Conservation (phyloP, 2,888 invertebrate species). For the Arrhopalites spinosus region DNA sequence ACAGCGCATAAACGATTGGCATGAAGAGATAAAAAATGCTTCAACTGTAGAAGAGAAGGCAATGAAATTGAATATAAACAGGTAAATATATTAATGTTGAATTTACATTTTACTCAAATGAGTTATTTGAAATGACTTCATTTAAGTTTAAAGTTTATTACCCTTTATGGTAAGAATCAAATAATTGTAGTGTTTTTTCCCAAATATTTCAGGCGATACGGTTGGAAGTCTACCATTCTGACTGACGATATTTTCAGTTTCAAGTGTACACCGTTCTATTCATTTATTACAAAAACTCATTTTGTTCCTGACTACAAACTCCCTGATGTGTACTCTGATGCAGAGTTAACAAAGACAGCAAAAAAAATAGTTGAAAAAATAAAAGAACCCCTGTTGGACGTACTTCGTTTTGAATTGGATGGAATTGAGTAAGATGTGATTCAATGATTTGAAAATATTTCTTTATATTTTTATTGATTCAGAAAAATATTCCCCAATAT, state of each 20-base stretch:
- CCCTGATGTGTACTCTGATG: conserved; percentile 66
- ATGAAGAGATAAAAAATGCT: conserved; percentile 68
- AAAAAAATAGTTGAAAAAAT: conserved; percentile 62
- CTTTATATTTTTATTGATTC: not conserved
- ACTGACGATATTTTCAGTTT: conserved; percentile 69
- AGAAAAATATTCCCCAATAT: too few species aligned
- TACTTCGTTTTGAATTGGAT: conserved; percentile 67
- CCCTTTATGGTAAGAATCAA: too few species aligned
- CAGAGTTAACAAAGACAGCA: conserved; percentile 60
- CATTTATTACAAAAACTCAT: conserved; percentile 79
- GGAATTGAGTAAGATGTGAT: conserved; percentile 63
- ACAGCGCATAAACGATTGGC: conserved; percentile 62
- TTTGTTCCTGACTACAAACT: conserved; percentile 65
- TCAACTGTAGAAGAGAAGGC: conserved; percentile 83
- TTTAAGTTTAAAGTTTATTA: too few species aligned
- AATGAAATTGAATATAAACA: conserved; percentile 78
- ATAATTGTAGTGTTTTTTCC: conserved; percentile 4
- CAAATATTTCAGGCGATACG: conserved; percentile 68
- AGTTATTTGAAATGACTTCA: too few species aligned
- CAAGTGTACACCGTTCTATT: conserved; percentile 71
- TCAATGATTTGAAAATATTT: conserved; percentile 17
- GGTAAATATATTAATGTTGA: conserved; percentile 36
- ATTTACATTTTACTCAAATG: not conserved
- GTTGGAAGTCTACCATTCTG: conserved; percentile 70
- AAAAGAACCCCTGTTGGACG: conserved; percentile 68